Percentiles rank a stretch among this genome's conserved stretches.
phyloP scores from a whole-genome alignment of 2,113 vertebrate genomes.

The Paracanthobrama guichenoti region DNA sequence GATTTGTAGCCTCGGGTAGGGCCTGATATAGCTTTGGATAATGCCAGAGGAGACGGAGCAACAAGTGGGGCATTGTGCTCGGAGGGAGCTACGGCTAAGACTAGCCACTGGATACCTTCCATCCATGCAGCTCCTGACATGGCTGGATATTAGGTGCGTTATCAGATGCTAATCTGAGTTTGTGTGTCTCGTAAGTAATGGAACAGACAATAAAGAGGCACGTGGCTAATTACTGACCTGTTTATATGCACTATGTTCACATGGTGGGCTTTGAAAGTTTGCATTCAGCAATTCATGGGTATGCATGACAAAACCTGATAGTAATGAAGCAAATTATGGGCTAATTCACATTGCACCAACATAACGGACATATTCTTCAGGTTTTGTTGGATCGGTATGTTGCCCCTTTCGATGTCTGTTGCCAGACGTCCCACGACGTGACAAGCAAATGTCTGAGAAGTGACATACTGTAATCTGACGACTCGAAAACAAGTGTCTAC shows the following conservation, averaged over 20 bases:
- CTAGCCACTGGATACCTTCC: conserved; percentile 52
- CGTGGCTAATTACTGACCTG: conserved; percentile 57
- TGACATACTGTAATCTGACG: too few relatives aligned
- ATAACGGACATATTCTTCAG: not conserved
- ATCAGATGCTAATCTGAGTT: conserved; percentile 53
- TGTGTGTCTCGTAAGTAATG: conserved; percentile 29
- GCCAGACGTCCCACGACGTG: too few relatives aligned
- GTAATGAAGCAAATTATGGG: not conserved
- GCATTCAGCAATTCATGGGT: conserved; percentile 21
- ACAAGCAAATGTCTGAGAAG: too few relatives aligned
- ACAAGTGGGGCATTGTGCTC: conserved; percentile 54
- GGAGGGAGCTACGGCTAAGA: conserved; percentile 21
- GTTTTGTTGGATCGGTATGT: not conserved
- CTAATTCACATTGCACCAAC: not conserved
- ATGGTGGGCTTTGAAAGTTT: conserved; percentile 65
- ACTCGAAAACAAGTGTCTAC: not conserved
- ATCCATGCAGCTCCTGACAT: conserved; percentile 42
- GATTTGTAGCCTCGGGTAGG: conserved; percentile 36
- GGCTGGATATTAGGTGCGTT: conserved; percentile 49
- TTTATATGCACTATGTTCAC: conserved; percentile 63
- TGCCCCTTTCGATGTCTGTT: not conserved
- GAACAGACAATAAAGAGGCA: conserved; percentile 48
- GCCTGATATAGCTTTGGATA: conserved; percentile 39
- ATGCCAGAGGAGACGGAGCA: conserved; percentile 37
- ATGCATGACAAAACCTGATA: conserved; percentile 42